A percentile compares a stretch with the other conserved stretches of the same genome.
Conservation (phyloP, 1,140 invertebrate species). For the Drosophila insularis region DNA sequence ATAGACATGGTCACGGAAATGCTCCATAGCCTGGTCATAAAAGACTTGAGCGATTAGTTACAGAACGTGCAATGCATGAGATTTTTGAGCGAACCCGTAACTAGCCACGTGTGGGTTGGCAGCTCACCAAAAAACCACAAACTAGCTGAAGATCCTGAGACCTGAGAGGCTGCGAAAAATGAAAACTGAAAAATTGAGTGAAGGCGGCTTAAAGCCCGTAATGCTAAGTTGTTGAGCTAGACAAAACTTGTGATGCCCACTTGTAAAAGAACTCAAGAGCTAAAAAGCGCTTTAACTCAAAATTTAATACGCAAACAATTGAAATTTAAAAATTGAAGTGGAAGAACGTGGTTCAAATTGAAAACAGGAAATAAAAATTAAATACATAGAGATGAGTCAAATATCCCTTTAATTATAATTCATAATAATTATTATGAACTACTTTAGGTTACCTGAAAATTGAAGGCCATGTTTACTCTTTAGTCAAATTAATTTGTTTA, state of each 20-base stretch:
- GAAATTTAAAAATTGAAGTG: no score
- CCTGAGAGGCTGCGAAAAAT: neutral
- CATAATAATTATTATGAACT: no score
- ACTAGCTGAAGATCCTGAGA: neutral
- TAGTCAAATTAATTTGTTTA: no score
- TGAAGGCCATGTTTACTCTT: no score
- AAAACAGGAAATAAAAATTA: no score
- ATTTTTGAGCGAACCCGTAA: conserved; percentile 24
- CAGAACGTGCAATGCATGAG: conserved; percentile 68
- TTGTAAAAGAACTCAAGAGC: neutral
- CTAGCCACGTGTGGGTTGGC: conserved; percentile 51
- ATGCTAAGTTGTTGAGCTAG: neutral
- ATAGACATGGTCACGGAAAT: conserved; percentile 64
- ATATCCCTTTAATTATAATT: no score
- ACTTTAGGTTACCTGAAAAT: no score
- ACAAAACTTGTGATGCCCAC: neutral
- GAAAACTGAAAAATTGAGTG: neutral
- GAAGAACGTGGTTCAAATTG: no score
- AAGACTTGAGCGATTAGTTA: conserved; percentile 78
- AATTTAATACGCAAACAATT: neutral
- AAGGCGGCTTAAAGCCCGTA: neutral
- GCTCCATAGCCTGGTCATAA: conserved; percentile 56
- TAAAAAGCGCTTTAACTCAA: neutral
- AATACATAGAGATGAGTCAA: no score
- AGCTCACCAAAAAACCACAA: conserved; percentile 11